Percentiles rank a stretch among this genome's conserved stretches.
These are phyloP conservation scores for Protaetia brevitarsis DNA, from an alignment of 1,140 invertebrate genomes.

Conservation along the genomic window DNA sequence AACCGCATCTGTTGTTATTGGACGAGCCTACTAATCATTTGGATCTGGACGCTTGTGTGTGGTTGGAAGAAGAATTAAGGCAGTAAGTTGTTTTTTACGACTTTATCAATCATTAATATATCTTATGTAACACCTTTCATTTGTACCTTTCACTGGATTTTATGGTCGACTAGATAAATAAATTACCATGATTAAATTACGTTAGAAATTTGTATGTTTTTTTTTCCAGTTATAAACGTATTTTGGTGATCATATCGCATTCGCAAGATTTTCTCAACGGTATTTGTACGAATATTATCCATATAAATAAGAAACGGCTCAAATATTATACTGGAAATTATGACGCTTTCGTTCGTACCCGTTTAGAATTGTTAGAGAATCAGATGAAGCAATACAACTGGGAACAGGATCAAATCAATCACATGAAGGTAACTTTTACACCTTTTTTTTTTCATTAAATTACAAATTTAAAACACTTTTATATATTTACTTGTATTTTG, in stretches of 20 bases:
- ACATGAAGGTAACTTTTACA: slow-evolving; percentile 83
- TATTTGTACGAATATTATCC: slow-evolving; percentile 98
- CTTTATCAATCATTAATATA: no score
- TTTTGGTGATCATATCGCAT: slow-evolving; percentile 98
- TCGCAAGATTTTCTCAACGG: slow-evolving; percentile 99
- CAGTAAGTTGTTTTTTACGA: slow-evolving; percentile 59
- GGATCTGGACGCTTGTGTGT: slow-evolving; percentile 99
- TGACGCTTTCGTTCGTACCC: slow-evolving; percentile 90
- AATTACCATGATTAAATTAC: no score
- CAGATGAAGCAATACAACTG: slow-evolving; percentile 99
- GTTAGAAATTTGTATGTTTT: no score
- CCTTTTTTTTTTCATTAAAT: not conserved
- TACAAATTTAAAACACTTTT: no score
- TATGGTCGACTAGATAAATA: no score
- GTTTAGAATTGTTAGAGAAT: slow-evolving; percentile 94
- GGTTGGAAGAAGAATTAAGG: slow-evolving; percentile 97
- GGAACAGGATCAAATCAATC: slow-evolving; percentile 99
- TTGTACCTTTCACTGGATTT: no score
- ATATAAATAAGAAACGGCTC: slow-evolving; percentile 89
- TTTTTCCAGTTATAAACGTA: slow-evolving; percentile 82
- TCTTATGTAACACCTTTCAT: no score
- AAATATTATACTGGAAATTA: slow-evolving; percentile 96
- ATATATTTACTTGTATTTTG: not conserved
- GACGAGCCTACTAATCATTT: slow-evolving; percentile 99
- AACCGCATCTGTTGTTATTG: slow-evolving; percentile 90